Percentiles rank a stretch among this genome's conserved stretches.
Evolutionary conservation across 2,888 invertebrate species (phyloP).

Genomic region (Euspilapteryx auroguttella): DNA sequence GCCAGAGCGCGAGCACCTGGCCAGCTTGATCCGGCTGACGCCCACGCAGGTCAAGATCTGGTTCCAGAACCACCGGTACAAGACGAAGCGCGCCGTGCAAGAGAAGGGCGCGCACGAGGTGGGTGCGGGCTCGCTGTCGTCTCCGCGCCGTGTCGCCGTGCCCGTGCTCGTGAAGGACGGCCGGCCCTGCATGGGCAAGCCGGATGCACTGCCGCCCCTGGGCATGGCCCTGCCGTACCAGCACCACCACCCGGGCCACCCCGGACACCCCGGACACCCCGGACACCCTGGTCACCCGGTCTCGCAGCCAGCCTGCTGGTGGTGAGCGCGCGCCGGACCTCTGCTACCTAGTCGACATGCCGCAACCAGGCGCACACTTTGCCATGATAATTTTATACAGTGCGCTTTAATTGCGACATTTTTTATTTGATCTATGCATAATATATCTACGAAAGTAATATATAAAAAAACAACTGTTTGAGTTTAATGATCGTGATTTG

Average conservation of each 20-base stretch:
- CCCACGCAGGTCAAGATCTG: constrained; percentile 99
- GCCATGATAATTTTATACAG: no score
- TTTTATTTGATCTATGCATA: no score
- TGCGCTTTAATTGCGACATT: no score
- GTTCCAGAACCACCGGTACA: constrained; percentile 99
- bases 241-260: constrained; percentile 42
- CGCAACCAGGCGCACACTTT: no score
- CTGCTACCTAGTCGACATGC: constrained; percentile 37
- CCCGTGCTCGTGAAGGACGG: constrained; percentile 94
- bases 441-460: no score
- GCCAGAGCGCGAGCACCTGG: constrained; percentile 95
- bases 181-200: constrained; percentile 77
- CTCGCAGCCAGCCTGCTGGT: constrained; percentile 58
- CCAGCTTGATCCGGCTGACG: constrained; percentile 90
- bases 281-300: constrained; percentile 28
- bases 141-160: constrained; percentile 90
- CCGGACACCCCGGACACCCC: no score
- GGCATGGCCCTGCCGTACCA: constrained; percentile 53
- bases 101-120: constrained; percentile 82
- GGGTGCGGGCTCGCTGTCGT: constrained; percentile 69
- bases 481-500: no score
- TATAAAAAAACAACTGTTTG: no score
- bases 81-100: constrained; percentile 96
- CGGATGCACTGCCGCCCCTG: constrained; percentile 50
- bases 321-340: no score